These are phyloP conservation scores for Mirounga angustirostris DNA, from an alignment of 2,113 vertebrate genomes.

Conservation along the genomic window DNA sequence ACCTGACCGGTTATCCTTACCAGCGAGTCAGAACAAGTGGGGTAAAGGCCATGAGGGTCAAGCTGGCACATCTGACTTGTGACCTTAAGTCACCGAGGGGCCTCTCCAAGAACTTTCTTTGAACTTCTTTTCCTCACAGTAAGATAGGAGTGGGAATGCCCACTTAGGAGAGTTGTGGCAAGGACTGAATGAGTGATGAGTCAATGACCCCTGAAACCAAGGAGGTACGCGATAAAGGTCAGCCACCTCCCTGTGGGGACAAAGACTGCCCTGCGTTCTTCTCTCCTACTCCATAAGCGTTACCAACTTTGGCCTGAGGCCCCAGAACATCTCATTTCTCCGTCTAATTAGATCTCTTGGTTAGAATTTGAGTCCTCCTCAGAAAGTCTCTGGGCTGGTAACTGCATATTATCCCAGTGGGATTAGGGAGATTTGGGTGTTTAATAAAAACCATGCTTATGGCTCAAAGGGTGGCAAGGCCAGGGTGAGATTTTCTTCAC, in stretches of 20 bases:
- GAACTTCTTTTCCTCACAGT: not conserved
- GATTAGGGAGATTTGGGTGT: not conserved
- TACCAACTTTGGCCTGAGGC: not conserved
- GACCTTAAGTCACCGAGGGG: not conserved
- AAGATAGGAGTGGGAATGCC: not conserved
- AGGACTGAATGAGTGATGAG: fast-evolving
- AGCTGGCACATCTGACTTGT: not conserved
- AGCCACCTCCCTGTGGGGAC: fast-evolving
- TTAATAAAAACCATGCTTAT: not conserved
- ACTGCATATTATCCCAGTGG: not conserved
- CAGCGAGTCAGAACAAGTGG: not conserved
- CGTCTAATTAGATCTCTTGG: not conserved
- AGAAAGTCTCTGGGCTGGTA: not conserved
- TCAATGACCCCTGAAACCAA: not conserved
- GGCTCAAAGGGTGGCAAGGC: not conserved
- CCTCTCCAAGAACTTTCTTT: not conserved
- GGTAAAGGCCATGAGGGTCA: not conserved
- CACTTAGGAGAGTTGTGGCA: not conserved
- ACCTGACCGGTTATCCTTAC: not conserved
- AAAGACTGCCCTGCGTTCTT: fast-evolving
- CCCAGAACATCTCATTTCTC: not conserved
- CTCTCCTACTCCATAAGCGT: not conserved
- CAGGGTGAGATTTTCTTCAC: not conserved
- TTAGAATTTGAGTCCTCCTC: not conserved
- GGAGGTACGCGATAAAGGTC: no score